phyloP scores from a whole-genome alignment of 2,888 invertebrate genomes.

The Protodeltote pygarga region DNA sequence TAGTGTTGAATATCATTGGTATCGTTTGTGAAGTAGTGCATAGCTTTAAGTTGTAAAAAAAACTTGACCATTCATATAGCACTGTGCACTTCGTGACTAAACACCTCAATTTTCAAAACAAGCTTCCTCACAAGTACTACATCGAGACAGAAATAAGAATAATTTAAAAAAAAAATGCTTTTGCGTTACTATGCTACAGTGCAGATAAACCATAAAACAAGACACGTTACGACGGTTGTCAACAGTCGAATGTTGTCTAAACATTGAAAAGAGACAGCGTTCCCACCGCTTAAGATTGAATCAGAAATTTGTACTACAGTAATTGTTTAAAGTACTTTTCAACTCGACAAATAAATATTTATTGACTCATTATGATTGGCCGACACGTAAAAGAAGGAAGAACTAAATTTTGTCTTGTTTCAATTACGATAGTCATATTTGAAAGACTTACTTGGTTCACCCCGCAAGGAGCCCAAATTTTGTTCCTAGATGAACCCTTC shows the following conservation, averaged over 20 bases:
- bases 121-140: too few relatives aligned
- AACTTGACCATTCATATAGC: neutral
- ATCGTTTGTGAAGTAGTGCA: neutral
- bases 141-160: too few relatives aligned
- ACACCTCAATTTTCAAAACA: neutral
- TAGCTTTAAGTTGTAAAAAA: neutral
- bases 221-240: slow-evolving; percentile 1
- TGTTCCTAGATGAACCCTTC: neutral
- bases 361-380: slow-evolving; percentile 1
- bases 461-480: neutral
- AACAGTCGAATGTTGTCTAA: slow-evolving; percentile 33
- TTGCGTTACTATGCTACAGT: neutral
- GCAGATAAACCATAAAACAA: neutral
- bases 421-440: slow-evolving; percentile 7
- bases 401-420: neutral
- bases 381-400: neutral
- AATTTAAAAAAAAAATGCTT: neutral
- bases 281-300: neutral
- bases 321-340: slow-evolving; percentile 2
- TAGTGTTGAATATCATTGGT: neutral
- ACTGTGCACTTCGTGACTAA: neutral
- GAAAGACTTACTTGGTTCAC: neutral
- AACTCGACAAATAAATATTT: neutral
- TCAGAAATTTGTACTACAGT: neutral
- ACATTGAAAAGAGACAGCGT: slow-evolving; percentile 7